phyloP scores from a whole-genome alignment of 2,888 invertebrate species.

The Dioctria linearis region DNA sequence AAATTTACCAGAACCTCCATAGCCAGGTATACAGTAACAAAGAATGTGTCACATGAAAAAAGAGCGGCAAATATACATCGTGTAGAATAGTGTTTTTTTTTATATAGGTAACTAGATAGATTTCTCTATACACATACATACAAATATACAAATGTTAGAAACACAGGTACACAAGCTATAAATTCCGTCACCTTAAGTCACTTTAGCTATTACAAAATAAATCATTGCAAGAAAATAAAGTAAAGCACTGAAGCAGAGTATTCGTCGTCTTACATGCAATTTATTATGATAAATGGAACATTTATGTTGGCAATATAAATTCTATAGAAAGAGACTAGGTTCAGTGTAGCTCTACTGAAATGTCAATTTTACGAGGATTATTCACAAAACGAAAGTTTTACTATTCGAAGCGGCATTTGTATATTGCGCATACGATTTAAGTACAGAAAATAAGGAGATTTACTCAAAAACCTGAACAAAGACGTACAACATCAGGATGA shows the following conservation, averaged over 20 bases:
- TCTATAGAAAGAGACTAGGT: neutral
- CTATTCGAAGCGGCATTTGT: neutral
- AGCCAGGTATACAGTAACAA: neutral
- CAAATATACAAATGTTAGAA: neutral
- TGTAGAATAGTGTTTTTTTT: neutral
- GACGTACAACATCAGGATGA: too few species aligned
- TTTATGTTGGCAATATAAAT: conserved; percentile 34
- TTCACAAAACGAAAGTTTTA: conserved; percentile 5
- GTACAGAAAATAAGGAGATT: neutral
- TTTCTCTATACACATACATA: too few species aligned
- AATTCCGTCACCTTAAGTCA: conserved; percentile 54
- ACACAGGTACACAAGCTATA: conserved; percentile 40
- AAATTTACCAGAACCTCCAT: neutral
- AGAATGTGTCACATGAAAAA: neutral
- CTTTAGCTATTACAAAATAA: conserved; percentile 43
- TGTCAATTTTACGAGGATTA: conserved; percentile 34
- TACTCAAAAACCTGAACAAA: neutral
- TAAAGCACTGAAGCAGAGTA: conserved; percentile 11
- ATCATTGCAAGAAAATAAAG: conserved; percentile 47
- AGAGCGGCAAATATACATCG: neutral
- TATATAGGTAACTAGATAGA: too few species aligned
- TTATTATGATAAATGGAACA: conserved; percentile 53
- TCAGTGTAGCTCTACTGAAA: conserved; percentile 15
- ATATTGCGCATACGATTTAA: neutral
- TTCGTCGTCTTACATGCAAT: conserved; percentile 53